phyloP scores from a whole-genome alignment of 2,888 invertebrate species.

The Drosophila picticornis region DNA sequence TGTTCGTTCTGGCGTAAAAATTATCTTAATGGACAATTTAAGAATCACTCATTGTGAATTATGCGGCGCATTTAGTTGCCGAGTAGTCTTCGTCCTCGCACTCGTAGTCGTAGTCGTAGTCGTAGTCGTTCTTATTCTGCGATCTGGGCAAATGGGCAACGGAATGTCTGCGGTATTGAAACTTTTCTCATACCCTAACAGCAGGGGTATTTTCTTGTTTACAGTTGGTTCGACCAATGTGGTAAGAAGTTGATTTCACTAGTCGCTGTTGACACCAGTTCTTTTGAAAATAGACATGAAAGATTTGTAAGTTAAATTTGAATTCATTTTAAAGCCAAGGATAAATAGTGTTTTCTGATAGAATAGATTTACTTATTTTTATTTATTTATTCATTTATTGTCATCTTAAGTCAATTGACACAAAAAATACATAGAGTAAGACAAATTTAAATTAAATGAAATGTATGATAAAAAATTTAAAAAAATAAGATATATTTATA shows the following conservation, averaged over 20 bases:
- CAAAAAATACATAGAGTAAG: too few relatives aligned
- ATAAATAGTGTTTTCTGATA: not conserved
- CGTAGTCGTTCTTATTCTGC: constrained; percentile 61
- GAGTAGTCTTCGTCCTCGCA: constrained; percentile 68
- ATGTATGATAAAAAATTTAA: too few relatives aligned
- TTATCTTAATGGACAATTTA: constrained; percentile 83
- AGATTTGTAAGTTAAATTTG: not conserved
- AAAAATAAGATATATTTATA: too few relatives aligned
- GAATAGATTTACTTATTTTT: too few relatives aligned
- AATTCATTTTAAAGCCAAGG: not conserved
- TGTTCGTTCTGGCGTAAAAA: constrained; percentile 72
- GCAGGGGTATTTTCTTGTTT: not conserved
- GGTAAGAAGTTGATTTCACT: not conserved
- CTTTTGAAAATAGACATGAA: fast-evolving
- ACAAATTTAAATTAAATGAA: too few relatives aligned
- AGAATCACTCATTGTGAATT: constrained; percentile 83
- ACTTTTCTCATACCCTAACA: constrained; percentile 35
- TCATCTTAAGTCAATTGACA: too few relatives aligned
- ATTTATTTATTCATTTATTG: too few relatives aligned
- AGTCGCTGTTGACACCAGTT: not conserved
- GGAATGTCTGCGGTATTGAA: constrained; percentile 58
- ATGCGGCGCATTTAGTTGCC: constrained; percentile 80
- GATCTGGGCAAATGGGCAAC: constrained; percentile 58
- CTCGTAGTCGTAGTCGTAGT: too few relatives aligned
- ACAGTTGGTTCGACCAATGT: not conserved